Base-by-base conservation (phyloP, 92 coral and sea anemone species). In the Hydrozoanthus gracilis region DNA sequence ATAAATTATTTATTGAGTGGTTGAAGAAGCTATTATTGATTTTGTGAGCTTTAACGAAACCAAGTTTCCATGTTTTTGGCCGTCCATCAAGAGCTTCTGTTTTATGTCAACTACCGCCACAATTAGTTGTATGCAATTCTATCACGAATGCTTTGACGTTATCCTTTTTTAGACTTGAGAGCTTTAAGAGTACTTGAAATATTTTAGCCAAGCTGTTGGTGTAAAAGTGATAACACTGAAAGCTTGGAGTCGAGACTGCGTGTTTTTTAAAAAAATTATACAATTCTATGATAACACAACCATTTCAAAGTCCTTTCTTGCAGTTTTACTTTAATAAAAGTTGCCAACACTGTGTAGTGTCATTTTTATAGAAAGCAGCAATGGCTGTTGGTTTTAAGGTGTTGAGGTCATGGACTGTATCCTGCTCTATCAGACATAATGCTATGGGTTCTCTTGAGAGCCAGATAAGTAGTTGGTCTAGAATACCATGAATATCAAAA, bases 1-100 rank as follows among this genome's bases (percentile, higher is more conserved):
- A 87, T 95, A 86, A 88, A 91, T 92, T 86, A 92, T 90, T 79
- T 86, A 91, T 88, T 45, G 60, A 52, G 47, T 87, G 76, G 62
- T 55, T 50, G 52, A 48, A 50, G 89, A 45, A 78, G 35, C 12
- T 7, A 27, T 65, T 80, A 80, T 65, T 65, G 64, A 65, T 13
- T 80, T 74, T 65, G 56, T 35, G 82, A 54, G 62, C 48, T 52
- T 76, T 52, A 48, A 65, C 64, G 44, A 12, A 45, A 64, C 14
- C 74, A 20, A n/a, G 51, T 16, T 54, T 9, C 39, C 10, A 77
- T 56, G 10, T 17, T 64, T 12, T 15, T 50, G 14, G 7, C 47
- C 15, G 10, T 46, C 64, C 51, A 54, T 54, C 56, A 54, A 77
- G 82, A 80, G 73, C 55, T 80, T 80, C 85, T 80, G 85, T 66